Evolutionary conservation across 2,797 vertebrate genomes (phyloP), one percentile per base, ranked within the genome.

Genomic region (Meriones psammophilus): DNA sequence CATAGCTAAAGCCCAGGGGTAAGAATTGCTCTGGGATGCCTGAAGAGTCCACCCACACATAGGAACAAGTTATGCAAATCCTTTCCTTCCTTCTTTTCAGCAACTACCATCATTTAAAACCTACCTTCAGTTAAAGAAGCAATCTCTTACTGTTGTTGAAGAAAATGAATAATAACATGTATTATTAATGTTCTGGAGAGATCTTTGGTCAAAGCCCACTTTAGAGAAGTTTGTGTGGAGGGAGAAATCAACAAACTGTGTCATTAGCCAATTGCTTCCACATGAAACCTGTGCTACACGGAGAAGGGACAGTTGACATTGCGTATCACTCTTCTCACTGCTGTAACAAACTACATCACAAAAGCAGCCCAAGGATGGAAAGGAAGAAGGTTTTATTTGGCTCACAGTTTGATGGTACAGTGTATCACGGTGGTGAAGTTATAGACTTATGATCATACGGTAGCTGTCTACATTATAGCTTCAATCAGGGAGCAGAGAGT

Each of bases 181-280:
- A 78, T 30, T 62, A 8, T 73, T 33, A 76, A 42, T 18, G n/a
- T 69, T 73, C 22, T 58, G 42, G 13, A 36, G 13, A 69, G 10
- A 92, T 5, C 58, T 69, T 60, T 68, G 42, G 14, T 93, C 54
- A 91, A 89, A 92, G n/a, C 33, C n/a, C 58, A 42, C 81, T 92
- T 94, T 60, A 36, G 46, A 92, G 17, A 94, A 39, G 78, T 17
- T 15, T 56, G 54, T 68, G 39, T 77, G 26, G 54, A 13, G 64
- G 50, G 20, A 24, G 26, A 89, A 81, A 84, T 9, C 3, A 84
- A 46, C 36, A 94, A 86, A 56, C 1, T 64, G 13, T 80, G 10
- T 30, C 46, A 66, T 6, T 24, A 81, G 39, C 1, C 33, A 66
- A 24, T 1, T 39, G 64, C 68, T 88, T 83, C 69, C 28, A 95